These are phyloP conservation scores for Drosophila simulans DNA, from an alignment of 1,140 invertebrate species.

Conservation along the genomic window DNA sequence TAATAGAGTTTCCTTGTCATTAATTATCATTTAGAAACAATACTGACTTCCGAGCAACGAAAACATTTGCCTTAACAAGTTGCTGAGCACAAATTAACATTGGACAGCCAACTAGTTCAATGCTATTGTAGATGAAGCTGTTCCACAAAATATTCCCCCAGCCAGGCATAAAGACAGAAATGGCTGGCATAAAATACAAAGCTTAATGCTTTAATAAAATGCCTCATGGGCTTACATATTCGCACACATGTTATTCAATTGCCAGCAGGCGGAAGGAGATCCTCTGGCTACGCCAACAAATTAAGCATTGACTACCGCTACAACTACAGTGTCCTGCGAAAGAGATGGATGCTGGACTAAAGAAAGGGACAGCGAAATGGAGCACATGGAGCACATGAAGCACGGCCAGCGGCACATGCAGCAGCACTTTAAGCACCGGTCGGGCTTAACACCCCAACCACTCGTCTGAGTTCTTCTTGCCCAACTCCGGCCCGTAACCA, in stretches of 20 bases:
- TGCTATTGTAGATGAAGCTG: slow-evolving; percentile 33
- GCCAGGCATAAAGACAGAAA: slow-evolving; percentile 38
- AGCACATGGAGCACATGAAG: slow-evolving; percentile 5
- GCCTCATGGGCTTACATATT: slow-evolving; percentile 32
- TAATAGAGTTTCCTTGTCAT: no score
- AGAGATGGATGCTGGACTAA: slow-evolving; percentile 1
- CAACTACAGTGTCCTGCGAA: slow-evolving; percentile 36
- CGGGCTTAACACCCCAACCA: slow-evolving; percentile 42
- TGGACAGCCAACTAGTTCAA: slow-evolving; percentile 21
- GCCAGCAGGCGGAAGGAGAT: slow-evolving; percentile 28
- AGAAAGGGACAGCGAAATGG: slow-evolving; percentile 3
- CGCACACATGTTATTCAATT: slow-evolving; percentile 73
- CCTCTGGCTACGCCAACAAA: slow-evolving; percentile 57
- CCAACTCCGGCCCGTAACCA: slow-evolving; percentile 20
- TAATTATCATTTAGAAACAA: no score
- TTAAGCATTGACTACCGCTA: slow-evolving; percentile 67
- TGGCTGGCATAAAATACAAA: slow-evolving; percentile 64
- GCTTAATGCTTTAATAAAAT: slow-evolving; percentile 77
- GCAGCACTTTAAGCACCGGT: slow-evolving; percentile 61
- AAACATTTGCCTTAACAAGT: slow-evolving; percentile 12
- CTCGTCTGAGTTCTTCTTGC: not conserved
- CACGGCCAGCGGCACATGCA: slow-evolving; percentile 27
- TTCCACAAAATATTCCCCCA: not conserved
- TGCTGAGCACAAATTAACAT: slow-evolving; percentile 24
- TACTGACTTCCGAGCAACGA: not conserved